Conservation (phyloP, 2,888 invertebrate genomes). For the Aspidapion aeneum region DNA sequence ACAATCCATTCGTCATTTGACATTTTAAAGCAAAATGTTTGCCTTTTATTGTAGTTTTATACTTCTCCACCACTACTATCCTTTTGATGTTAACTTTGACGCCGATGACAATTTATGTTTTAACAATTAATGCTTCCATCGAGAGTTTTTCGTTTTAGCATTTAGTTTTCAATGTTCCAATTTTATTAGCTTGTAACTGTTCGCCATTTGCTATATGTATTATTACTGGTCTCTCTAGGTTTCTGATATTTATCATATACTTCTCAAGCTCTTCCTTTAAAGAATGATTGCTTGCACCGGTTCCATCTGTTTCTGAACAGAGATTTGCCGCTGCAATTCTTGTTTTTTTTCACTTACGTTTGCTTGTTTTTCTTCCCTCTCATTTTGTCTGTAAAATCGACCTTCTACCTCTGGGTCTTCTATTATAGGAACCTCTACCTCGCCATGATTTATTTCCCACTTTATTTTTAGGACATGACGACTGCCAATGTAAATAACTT, state of each 20-base stretch:
- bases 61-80: slow-evolving; percentile 9
- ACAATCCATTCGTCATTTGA: slow-evolving; percentile 6
- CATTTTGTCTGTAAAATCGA: too few relatives aligned
- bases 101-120: slow-evolving; percentile 9
- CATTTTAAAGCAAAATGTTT: slow-evolving; percentile 1
- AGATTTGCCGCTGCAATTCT: too few relatives aligned
- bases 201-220: background rate
- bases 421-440: too few relatives aligned
- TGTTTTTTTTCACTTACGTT: too few relatives aligned
- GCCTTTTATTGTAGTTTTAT: slow-evolving; percentile 4
- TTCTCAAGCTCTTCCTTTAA: too few relatives aligned
- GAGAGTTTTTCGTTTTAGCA: background rate
- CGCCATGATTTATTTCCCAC: background rate
- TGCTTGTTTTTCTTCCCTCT: background rate
- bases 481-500: background rate
- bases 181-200: background rate
- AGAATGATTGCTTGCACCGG: too few relatives aligned
- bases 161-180: slow-evolving; percentile 1
- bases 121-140: slow-evolving; percentile 10
- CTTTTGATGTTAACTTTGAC: slow-evolving; percentile 11
- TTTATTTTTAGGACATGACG: slow-evolving; percentile 3
- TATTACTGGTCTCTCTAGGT: background rate
- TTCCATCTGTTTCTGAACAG: too few relatives aligned
- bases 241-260: background rate
- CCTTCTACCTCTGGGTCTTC: too few relatives aligned